A percentile compares a stretch with the other conserved stretches of the same genome.
Conservation (phyloP, 2,888 invertebrate genomes). For the Adelphocoris suturalis region DNA sequence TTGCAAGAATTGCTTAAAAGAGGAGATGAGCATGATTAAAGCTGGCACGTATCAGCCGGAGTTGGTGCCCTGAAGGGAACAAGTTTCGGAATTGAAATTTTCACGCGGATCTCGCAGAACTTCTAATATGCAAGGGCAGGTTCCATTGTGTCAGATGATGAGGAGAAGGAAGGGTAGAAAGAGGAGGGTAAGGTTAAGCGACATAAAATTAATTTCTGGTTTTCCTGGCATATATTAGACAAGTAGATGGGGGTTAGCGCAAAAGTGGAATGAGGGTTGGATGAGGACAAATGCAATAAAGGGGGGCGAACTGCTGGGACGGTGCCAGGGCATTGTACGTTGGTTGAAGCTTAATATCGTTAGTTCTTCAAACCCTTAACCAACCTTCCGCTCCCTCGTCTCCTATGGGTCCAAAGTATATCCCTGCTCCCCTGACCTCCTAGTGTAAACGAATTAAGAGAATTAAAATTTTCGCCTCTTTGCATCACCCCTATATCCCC, state of each 20-base stretch:
- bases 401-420: background rate
- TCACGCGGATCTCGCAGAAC: conserved; percentile 50
- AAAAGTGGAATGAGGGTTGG: conserved; percentile 40
- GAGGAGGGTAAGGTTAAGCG: conserved; percentile 64
- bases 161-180: background rate
- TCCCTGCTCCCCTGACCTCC: background rate
- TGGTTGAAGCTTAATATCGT: conserved; percentile 68
- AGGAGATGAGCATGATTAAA: background rate
- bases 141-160: conserved; percentile 54
- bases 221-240: conserved; percentile 72
- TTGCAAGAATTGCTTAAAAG: too few species aligned
- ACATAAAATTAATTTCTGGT: conserved; percentile 71
- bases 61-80: background rate
- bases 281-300: conserved; percentile 65
- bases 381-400: background rate
- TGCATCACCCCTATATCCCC: background rate
- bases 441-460: conserved; percentile 37
- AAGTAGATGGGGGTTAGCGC: conserved; percentile 42
- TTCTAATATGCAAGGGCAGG: conserved; percentile 61
- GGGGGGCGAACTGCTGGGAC: conserved; percentile 58
- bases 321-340: conserved; percentile 69
- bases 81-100: conserved; percentile 66
- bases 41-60: background rate
- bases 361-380: conserved; percentile 71
- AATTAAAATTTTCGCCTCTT: conserved; percentile 22